Conservation (phyloP, 2,797 vertebrate species). For the Meriones psammophilus region DNA sequence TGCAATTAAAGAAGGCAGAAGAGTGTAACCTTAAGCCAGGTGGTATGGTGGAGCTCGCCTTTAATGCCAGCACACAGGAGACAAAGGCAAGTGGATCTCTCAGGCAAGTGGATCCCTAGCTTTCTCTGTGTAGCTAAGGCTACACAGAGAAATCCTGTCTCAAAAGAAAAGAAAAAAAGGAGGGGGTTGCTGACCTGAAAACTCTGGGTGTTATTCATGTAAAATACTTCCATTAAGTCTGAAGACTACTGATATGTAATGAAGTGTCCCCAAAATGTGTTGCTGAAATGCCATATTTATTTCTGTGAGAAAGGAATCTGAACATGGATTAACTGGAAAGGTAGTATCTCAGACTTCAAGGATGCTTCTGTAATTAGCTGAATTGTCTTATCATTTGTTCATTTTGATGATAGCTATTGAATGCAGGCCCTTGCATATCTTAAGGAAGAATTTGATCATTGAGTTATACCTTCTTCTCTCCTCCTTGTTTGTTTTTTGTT, state of each 20-base stretch:
- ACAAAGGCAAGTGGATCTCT: not conserved
- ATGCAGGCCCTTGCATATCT: not conserved
- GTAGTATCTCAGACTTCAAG: conserved; percentile 43
- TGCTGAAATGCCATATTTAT: not conserved
- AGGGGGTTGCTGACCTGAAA: conserved; percentile 23
- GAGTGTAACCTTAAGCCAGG: conserved; percentile 5
- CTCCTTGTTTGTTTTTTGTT: not conserved
- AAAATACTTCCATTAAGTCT: not conserved
- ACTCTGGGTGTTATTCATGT: not conserved
- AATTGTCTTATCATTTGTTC: conserved; percentile 16
- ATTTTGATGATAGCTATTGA: not conserved
- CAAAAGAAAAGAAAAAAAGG: not conserved
- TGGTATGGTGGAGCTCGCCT: not conserved
- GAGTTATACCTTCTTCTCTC: not conserved
- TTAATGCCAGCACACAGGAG: not conserved
- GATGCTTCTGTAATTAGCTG: conserved; percentile 35
- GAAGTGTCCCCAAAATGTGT: not conserved
- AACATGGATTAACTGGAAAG: not conserved
- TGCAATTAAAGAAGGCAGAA: conserved; percentile 47
- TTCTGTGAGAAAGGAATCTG: not conserved
- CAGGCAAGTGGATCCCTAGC: not conserved
- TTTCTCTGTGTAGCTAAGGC: not conserved
- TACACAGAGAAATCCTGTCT: not conserved
- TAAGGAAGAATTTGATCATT: not conserved
- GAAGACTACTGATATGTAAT: not conserved